Base-by-base conservation (phyloP, 2,888 invertebrate genomes). In the Trichogramma evanescens region DNA sequence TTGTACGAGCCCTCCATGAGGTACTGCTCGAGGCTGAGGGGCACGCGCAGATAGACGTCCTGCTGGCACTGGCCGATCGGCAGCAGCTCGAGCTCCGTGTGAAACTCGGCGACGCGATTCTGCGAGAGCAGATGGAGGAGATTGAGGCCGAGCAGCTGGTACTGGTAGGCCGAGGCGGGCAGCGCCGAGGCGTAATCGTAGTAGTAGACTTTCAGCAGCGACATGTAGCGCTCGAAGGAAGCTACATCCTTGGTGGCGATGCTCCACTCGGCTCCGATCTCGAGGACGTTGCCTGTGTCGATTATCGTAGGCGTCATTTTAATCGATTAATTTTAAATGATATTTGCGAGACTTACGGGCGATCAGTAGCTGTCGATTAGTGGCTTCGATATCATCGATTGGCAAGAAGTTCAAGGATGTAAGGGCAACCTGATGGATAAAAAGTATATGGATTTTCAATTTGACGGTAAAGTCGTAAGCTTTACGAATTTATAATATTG, bases 1-100 rank as follows among this genome's bases (percentile, higher is more conserved):
- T 99, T 98, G 75, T 99, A 99, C 68, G 95, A 94, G 54, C 99
- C 99, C 78, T 99, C 99, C 97, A 98, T 98, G 57, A 99, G 83
- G 78, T 95, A 97, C 77, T 99, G 99, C 72, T 99, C 98, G 72
- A 99, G 84, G 7, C 94, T 92, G 8, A 99, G 83, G 0, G 98
- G 96, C 74, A 97, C 95, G 64, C 89, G 86, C 59, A 99, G 95
- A 77, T 95, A 99, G 13, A 93, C 88, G 76, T 98, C 96, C 54
- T 87, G 89, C 75, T 95, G 89, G 67, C 98, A 91, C 59, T 92
- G 90, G 75, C 94, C 91, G 4, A 92, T 89, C 0, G 96, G 91
- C 44, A 99, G 81, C 40, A 96, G 82, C 76, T 99, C 99, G 66
- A 99, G 78, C 77, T 97, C 97, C 1, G 97, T 98, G 75, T 99